Conservation (phyloP, 2,797 vertebrate species). For the Euphonia xanthogaster region DNA sequence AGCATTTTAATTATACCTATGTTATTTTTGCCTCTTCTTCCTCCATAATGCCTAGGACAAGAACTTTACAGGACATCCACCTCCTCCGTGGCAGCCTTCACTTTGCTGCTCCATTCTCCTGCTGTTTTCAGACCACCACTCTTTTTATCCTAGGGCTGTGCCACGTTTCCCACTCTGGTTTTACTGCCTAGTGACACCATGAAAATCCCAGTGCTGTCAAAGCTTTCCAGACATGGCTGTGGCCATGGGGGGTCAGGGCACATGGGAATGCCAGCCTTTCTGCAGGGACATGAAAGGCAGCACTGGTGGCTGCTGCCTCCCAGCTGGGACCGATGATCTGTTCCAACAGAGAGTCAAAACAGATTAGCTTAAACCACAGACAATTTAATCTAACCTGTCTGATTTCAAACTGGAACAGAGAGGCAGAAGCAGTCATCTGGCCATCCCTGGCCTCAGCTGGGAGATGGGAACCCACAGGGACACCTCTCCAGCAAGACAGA, state of each 20-base stretch:
- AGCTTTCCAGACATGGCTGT: neutral
- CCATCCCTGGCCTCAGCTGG: slow-evolving; percentile 35
- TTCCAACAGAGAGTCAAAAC: slow-evolving; percentile 48
- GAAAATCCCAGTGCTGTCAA: neutral
- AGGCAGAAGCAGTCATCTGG: slow-evolving; percentile 24
- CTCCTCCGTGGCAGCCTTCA: neutral
- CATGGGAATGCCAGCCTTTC: neutral
- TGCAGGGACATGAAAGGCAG: neutral
- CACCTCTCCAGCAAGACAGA: neutral
- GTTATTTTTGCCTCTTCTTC: neutral
- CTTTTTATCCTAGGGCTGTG: neutral
- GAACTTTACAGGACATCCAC: neutral
- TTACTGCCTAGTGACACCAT: neutral
- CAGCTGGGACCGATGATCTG: slow-evolving; percentile 11
- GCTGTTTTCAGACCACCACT: neutral
- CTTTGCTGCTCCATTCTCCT: neutral
- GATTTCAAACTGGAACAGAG: slow-evolving; percentile 21
- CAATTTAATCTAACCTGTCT: slow-evolving; percentile 57
- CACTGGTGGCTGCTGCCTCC: neutral
- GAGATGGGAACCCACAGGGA: slow-evolving; percentile 7
- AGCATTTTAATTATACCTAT: neutral
- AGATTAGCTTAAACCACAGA: slow-evolving; percentile 46
- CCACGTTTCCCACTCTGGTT: neutral
- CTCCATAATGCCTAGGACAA: neutral
- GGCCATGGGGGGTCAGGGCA: fast-evolving